Evolutionary conservation across 2,113 vertebrate genomes (phyloP).

Genomic region (Galeopterus variegatus): DNA sequence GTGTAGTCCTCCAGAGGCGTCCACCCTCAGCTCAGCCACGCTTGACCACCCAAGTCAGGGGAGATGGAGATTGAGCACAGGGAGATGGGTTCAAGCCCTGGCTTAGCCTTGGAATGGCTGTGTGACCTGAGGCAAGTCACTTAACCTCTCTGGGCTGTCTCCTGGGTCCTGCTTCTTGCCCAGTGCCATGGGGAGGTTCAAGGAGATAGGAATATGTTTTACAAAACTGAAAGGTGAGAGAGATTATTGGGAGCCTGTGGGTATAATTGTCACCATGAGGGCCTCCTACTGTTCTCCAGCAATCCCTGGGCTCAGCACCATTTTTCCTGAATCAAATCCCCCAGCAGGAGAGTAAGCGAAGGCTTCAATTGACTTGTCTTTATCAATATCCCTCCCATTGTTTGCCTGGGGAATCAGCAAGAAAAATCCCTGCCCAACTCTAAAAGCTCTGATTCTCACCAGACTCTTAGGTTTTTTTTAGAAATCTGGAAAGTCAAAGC

Average conservation of each 20-base stretch:
- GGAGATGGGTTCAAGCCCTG: neutral
- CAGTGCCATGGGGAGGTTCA: neutral
- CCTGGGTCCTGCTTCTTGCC: neutral
- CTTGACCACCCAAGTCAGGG: accelerated
- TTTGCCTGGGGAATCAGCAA: neutral
- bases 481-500: neutral
- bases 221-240: neutral
- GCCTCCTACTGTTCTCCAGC: neutral
- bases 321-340: neutral
- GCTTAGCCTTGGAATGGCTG: neutral
- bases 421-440: neutral
- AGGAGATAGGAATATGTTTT: neutral
- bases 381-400: neutral
- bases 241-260: neutral
- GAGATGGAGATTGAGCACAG: neutral
- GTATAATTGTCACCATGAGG: neutral
- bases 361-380: neutral
- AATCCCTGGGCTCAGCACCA: neutral
- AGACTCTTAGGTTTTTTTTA: too few relatives aligned
- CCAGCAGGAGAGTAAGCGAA: neutral
- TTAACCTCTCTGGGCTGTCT: neutral
- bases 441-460: neutral
- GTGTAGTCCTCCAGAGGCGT: neutral
- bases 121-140: neutral
- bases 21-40: neutral